Evolutionary conservation across 2,113 vertebrate species (phyloP).

Genomic region (Syngnathus scovelli): DNA sequence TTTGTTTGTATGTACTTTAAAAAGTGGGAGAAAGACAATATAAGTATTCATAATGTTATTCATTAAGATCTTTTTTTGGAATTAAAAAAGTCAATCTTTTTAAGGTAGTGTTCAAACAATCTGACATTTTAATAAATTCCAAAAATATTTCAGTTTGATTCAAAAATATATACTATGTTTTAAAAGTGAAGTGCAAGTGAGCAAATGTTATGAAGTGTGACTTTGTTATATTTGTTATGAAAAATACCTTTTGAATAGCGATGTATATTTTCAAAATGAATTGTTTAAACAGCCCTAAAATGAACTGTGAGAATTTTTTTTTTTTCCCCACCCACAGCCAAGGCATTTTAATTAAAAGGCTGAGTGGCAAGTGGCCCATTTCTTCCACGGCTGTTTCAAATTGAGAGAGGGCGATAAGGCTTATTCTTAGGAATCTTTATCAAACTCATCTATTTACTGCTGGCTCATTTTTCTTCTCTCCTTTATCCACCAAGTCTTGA

Average conservation of each 20-base stretch:
- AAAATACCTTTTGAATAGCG: no score
- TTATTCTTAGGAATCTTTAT: constrained; percentile 66
- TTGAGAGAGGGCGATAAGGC: constrained; percentile 57
- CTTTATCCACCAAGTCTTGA: constrained; percentile 36
- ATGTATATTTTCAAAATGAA: no score
- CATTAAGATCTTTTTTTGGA: no score
- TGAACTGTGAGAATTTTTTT: not conserved
- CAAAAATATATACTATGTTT: no score
- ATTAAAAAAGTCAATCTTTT: no score
- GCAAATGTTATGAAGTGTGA: no score
- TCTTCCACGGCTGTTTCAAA: constrained; percentile 61
- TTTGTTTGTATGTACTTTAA: not conserved
- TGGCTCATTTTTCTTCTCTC: constrained; percentile 55
- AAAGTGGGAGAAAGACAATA: not conserved
- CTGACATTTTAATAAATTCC: no score
- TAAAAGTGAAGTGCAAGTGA: no score
- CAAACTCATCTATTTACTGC: constrained; percentile 64
- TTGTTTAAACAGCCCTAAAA: not conserved
- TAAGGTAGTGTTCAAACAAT: no score
- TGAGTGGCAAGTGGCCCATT: constrained; percentile 65
- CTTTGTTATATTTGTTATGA: no score
- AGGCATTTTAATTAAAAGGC: constrained; percentile 67
- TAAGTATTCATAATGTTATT: no score
- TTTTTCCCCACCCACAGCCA: constrained; percentile 7
- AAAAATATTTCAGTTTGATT: no score